These are phyloP conservation scores for Capra hircus DNA, from an alignment of 2,113 vertebrate species.

Conservation along the genomic window DNA sequence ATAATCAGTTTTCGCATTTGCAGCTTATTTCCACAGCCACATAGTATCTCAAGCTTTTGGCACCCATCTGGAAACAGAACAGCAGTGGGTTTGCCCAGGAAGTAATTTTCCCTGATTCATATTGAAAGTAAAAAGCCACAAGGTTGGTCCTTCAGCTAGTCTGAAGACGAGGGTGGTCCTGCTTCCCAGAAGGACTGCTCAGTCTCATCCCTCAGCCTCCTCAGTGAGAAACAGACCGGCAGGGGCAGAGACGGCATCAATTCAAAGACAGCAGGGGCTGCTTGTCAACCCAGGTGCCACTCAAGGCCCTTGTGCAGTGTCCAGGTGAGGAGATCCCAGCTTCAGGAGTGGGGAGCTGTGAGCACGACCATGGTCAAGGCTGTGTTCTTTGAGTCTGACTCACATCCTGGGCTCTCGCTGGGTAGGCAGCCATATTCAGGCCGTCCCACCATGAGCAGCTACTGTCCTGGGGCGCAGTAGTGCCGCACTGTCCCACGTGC, in stretches of 20 bases:
- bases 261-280: not conserved
- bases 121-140: not conserved
- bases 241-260: too few relatives aligned
- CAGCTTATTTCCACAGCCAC: not conserved
- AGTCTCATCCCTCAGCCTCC: not conserved
- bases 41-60: not conserved
- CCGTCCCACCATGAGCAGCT: accelerated
- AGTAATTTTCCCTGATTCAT: not conserved
- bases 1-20: not conserved
- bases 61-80: not conserved
- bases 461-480: accelerated
- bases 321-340: not conserved
- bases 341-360: not conserved
- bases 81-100: not conserved
- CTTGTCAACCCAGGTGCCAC: not conserved
- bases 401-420: not conserved
- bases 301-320: not conserved
- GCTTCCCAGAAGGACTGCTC: not conserved
- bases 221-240: not conserved
- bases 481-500: accelerated
- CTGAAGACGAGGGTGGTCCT: not conserved
- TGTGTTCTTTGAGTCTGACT: not conserved
- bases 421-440: not conserved
- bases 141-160: not conserved
- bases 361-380: not conserved